phyloP scores from a whole-genome alignment of 2,888 invertebrate species.

The Tipula unca region DNA sequence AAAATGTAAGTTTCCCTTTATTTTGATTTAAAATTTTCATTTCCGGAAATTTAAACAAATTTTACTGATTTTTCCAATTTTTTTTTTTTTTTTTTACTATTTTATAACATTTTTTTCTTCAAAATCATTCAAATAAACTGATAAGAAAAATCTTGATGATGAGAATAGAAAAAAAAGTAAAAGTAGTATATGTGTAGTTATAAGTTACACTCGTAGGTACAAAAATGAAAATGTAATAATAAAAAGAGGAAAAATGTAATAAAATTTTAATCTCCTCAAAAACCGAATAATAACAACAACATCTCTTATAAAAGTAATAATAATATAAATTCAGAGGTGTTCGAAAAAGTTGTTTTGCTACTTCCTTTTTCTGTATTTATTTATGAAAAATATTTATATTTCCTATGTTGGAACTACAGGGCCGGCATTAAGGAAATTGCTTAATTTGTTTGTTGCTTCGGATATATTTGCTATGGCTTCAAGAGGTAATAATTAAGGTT shows the following conservation, averaged over 20 bases:
- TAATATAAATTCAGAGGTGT: background rate
- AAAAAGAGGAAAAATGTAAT: conserved; percentile 17
- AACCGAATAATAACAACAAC: conserved; percentile 9
- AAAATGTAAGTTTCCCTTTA: conserved; percentile 14
- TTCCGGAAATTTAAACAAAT: conserved; percentile 17
- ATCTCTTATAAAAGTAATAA: background rate
- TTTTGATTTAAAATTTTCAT: conserved; percentile 18
- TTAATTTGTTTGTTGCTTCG: background rate
- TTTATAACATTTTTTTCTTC: background rate
- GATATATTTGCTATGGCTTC: background rate
- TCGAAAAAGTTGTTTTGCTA: background rate
- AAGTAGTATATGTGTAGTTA: background rate
- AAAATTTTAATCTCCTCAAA: conserved; percentile 18
- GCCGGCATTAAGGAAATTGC: background rate
- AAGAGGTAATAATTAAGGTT: background rate
- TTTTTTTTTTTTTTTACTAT: no score
- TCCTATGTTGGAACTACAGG: background rate
- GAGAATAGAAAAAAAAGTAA: background rate
- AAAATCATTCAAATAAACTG: background rate
- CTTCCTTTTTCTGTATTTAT: background rate
- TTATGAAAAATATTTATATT: background rate
- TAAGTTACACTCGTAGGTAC: background rate
- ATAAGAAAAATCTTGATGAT: background rate
- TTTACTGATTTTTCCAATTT: background rate
- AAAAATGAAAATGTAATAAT: background rate